These are phyloP conservation scores for Drosophila siamana DNA, from an alignment of 2,888 invertebrate species.

Conservation along the genomic window DNA sequence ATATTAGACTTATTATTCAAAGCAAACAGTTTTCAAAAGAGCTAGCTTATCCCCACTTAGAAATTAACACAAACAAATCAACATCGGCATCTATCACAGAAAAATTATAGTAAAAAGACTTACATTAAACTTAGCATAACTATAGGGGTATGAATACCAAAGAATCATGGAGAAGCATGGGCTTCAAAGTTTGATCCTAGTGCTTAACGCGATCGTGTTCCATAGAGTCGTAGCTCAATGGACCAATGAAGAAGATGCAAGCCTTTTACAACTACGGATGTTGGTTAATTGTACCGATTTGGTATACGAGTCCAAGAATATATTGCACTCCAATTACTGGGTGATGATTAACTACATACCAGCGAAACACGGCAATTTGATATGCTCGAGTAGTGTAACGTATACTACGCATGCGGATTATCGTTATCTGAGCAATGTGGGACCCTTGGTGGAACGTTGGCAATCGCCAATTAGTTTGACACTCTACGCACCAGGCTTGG, in stretches of 20 bases:
- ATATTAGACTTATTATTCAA: too few relatives aligned
- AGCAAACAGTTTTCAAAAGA: too few relatives aligned
- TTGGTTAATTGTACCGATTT: slow-evolving; percentile 78
- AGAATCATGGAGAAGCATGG: too few relatives aligned
- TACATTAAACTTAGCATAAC: too few relatives aligned
- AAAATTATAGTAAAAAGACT: too few relatives aligned
- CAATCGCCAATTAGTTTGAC: slow-evolving; percentile 88
- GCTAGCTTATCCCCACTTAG: too few relatives aligned
- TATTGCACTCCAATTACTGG: slow-evolving; percentile 34
- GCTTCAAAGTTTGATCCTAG: too few relatives aligned
- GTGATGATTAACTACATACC: slow-evolving; percentile 46
- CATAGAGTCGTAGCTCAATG: not conserved
- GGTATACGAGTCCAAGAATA: not conserved
- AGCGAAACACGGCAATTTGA: slow-evolving; percentile 32
- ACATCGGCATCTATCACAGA: too few relatives aligned
- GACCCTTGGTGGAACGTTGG: slow-evolving; percentile 88
- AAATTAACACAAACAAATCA: too few relatives aligned
- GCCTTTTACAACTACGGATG: not conserved
- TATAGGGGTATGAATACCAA: too few relatives aligned
- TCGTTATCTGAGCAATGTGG: slow-evolving; percentile 52
- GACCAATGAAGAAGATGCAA: not conserved
- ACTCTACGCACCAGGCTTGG: slow-evolving; percentile 88
- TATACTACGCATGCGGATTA: slow-evolving; percentile 58
- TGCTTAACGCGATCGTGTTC: not conserved
- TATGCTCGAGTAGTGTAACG: slow-evolving; percentile 41